Percentiles rank a stretch among this genome's conserved stretches.
Evolutionary conservation across 2,797 vertebrate genomes (phyloP).

Genomic region (Paguma larvata): DNA sequence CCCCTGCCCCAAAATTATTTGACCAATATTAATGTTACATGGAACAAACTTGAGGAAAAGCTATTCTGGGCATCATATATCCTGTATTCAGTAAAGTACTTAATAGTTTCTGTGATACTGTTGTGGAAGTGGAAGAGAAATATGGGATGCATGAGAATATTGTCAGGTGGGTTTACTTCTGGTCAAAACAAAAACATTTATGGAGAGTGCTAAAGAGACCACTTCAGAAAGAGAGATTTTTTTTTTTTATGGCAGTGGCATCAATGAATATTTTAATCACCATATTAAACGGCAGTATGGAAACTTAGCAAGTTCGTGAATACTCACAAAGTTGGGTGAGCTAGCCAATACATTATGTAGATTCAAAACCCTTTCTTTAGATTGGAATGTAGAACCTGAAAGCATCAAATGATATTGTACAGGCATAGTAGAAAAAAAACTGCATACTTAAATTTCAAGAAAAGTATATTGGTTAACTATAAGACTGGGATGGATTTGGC

Average conservation of each 20-base stretch:
- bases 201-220: neutral
- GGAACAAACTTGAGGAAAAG: neutral
- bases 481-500: neutral
- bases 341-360: neutral
- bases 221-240: neutral
- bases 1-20: neutral
- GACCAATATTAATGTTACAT: neutral
- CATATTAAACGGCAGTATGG: neutral
- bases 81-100: neutral
- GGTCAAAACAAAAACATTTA: neutral
- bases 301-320: neutral
- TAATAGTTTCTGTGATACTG: neutral
- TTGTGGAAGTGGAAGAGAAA: neutral
- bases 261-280: neutral
- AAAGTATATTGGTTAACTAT: neutral
- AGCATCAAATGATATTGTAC: neutral
- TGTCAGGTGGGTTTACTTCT: neutral
- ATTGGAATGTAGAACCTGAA: neutral
- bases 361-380: neutral
- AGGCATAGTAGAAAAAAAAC: neutral
- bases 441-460: constrained; percentile 1
- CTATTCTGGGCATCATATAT: neutral
- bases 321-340: neutral
- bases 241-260: neutral
- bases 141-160: neutral